Base-by-base conservation (phyloP, 1,140 invertebrate genomes). In the Drosophila gunungcola region DNA sequence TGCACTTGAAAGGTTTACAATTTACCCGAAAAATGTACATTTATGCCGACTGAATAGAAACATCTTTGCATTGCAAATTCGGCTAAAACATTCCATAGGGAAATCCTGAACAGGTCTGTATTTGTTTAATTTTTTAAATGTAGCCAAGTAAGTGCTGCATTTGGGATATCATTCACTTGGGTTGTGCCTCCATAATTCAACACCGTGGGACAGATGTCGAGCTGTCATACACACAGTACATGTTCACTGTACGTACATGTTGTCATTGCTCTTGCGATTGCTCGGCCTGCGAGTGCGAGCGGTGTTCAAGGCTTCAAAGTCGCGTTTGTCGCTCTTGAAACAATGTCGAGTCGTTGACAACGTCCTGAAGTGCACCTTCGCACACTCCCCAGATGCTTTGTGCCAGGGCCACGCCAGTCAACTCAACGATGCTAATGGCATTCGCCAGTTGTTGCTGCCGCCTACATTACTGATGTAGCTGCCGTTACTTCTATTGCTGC, bases 321-420 rank as follows among this genome's bases (percentile, higher is more conserved):
- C 82, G 83, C 84, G 70, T 63, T 81, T 56, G 42, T 55, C 53
- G 73, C 81, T 86, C 83, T 85, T 85, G 74, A 86, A 86, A 85
- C 81, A 85, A 85, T 85, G 81, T 85, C 81, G 86, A 82, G 78
- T 85, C 68, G 82, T 81, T 85, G 82, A 86, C 78, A 73, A 70
- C 64, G 68, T 73, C 62, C 73, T 86, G 58, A 75, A 84, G 81
- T 82, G 74, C 61, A 65, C 73, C 60, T 75, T 65, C 32, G 48
- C 58, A 60, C 78, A 64, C 12, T 48, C 27, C 16, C 64, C 64
- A 55, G 25, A 38, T 46, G 67, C 55, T 48, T 16, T 41, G 49
- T 39, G 79, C 77, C 81, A 77, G 45, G 76, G 81, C 63, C 73
- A 69, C 72, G 48, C 52, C 46, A 21, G 38, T 39, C 48, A 32